These are phyloP conservation scores for Pseudomyrmex cubaensis DNA, from an alignment of 1,140 invertebrate genomes.

Conservation along the genomic window DNA sequence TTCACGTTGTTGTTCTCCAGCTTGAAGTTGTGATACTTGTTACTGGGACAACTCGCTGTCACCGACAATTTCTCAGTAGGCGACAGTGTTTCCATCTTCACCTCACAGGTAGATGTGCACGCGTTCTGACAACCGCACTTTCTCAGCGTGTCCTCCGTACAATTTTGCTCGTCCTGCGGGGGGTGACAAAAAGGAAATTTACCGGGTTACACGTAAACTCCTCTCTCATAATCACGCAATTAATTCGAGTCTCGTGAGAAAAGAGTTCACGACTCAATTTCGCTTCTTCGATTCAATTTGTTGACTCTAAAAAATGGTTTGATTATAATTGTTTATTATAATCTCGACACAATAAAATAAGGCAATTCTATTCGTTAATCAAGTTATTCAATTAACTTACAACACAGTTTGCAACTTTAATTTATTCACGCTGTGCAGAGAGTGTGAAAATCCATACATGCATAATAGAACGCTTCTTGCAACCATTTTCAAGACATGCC, in stretches of 20 bases:
- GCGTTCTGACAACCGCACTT: conserved; percentile 80
- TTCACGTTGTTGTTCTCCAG: conserved; percentile 84
- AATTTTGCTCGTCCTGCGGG: conserved; percentile 78
- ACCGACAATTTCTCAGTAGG: conserved; percentile 78
- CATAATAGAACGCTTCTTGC: background rate
- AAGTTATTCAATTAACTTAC: conserved; percentile 25
- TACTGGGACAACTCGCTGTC: conserved; percentile 70
- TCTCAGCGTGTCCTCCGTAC: conserved; percentile 75
- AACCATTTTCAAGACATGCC: background rate
- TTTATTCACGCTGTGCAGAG: background rate
- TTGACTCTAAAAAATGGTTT: background rate
- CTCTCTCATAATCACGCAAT: conserved; percentile 7
- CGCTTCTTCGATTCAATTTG: background rate
- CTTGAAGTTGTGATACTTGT: conserved; percentile 78
- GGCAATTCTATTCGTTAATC: background rate
- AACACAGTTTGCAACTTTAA: background rate
- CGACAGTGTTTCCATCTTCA: conserved; percentile 82
- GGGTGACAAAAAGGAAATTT: conserved; percentile 42
- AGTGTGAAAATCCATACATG: background rate
- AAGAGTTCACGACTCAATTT: background rate
- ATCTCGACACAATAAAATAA: conserved; percentile 10
- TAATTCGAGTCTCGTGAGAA: background rate
- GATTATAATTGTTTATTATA: background rate
- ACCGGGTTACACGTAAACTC: background rate
- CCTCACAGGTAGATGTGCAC: conserved; percentile 81